Evolutionary conservation across 30 jellyfish, hydroid and myxozoan genomes (phyloP).

Genomic region (Hydra vulgaris): DNA sequence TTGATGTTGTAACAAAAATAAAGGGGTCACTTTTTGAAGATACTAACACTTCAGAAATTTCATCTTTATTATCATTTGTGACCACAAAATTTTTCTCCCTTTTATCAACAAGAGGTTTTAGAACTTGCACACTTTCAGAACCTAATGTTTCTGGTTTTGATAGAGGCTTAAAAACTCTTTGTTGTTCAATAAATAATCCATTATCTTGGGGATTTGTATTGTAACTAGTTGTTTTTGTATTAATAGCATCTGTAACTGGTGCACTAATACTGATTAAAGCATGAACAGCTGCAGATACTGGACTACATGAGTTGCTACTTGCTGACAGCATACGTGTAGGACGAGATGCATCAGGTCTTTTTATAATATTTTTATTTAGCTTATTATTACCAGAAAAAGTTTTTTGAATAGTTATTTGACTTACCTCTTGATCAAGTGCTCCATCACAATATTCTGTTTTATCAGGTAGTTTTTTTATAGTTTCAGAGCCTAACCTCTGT

Average conservation of each 20-base stretch:
- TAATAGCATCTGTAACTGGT: slow-evolving; percentile 6
- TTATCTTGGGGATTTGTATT: neutral
- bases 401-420: slow-evolving; percentile 27
- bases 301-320: slow-evolving; percentile 79
- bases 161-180: slow-evolving; percentile 4
- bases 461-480: slow-evolving; percentile 9
- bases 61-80: neutral
- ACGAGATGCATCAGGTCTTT: slow-evolving; percentile 53
- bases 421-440: slow-evolving; percentile 44
- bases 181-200: neutral
- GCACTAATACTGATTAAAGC: slow-evolving; percentile 80
- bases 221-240: slow-evolving; percentile 1
- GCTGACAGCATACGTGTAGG: slow-evolving; percentile 55
- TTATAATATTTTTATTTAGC: neutral
- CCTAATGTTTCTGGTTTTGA: slow-evolving; percentile 14
- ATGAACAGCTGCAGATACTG: slow-evolving; percentile 92
- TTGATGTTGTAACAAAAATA: neutral
- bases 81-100: neutral
- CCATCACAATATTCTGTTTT: slow-evolving; percentile 13
- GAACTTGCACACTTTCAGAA: neutral
- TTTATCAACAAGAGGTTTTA: neutral
- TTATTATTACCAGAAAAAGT: neutral
- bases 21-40: neutral
- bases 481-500: slow-evolving; percentile 17
- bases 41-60: neutral